phyloP scores from a whole-genome alignment of 2,797 vertebrate species.

The Rallus crepitans region DNA sequence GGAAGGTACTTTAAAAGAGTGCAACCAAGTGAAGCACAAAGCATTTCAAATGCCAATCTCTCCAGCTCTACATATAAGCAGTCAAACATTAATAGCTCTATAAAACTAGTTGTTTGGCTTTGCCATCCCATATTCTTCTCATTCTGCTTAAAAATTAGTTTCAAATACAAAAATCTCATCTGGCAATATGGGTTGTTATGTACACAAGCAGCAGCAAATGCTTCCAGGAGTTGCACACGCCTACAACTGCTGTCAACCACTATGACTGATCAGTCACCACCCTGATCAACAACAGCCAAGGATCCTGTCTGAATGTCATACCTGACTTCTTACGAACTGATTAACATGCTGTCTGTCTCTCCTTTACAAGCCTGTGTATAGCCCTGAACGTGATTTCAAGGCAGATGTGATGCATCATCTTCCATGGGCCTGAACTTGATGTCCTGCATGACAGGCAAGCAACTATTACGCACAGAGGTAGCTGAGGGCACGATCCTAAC shows the following conservation, averaged over 20 bases:
- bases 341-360: neutral
- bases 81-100: conserved; percentile 18
- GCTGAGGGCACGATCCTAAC: neutral
- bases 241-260: neutral
- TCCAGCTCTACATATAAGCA: neutral
- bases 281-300: neutral
- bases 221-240: neutral
- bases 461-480: neutral
- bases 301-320: neutral
- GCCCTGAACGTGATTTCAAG: neutral
- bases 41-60: neutral
- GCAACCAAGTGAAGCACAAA: neutral
- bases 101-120: neutral
- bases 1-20: neutral
- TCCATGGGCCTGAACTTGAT: neutral
- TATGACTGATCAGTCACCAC: neutral
- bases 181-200: neutral
- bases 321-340: neutral
- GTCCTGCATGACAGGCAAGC: neutral
- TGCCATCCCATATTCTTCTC: neutral
- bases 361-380: neutral
- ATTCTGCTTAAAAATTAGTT: neutral
- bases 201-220: neutral
- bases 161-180: neutral
- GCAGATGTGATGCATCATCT: fast-evolving